Evolutionary conservation across 1,140 invertebrate species (phyloP).

Genomic region (Apis cerana): DNA sequence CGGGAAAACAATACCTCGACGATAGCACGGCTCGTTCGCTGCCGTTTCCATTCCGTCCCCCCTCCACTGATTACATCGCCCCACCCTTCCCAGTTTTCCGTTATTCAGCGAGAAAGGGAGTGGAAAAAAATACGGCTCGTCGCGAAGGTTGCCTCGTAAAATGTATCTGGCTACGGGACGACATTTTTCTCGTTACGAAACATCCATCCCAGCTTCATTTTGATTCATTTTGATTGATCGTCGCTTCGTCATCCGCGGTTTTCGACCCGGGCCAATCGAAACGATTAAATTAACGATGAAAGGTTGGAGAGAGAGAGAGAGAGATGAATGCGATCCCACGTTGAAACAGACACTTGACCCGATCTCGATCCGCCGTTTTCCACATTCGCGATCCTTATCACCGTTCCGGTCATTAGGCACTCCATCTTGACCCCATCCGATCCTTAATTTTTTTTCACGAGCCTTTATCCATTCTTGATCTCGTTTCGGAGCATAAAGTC

Average conservation of each 20-base stretch:
- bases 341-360: constrained; percentile 35
- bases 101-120: neutral
- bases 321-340: constrained; percentile 13
- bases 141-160: too few relatives aligned
- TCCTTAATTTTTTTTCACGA: constrained; percentile 33
- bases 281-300: too few relatives aligned
- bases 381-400: constrained; percentile 7
- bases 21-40: constrained; percentile 67
- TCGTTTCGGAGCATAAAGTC: constrained; percentile 12
- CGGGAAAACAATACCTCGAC: constrained; percentile 67
- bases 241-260: too few relatives aligned
- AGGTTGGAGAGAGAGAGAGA: too few relatives aligned
- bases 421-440: constrained; percentile 14
- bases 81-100: neutral
- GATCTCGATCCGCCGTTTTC: constrained; percentile 33
- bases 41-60: constrained; percentile 58
- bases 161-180: too few relatives aligned
- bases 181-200: too few relatives aligned
- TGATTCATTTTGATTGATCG: too few relatives aligned
- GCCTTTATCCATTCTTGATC: constrained; percentile 25
- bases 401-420: neutral
- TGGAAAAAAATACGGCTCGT: neutral
- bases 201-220: neutral
- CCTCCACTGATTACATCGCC: constrained; percentile 68
- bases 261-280: too few relatives aligned